Conservation (phyloP, 2,797 vertebrate species). For the Acipenser transmontanus region DNA sequence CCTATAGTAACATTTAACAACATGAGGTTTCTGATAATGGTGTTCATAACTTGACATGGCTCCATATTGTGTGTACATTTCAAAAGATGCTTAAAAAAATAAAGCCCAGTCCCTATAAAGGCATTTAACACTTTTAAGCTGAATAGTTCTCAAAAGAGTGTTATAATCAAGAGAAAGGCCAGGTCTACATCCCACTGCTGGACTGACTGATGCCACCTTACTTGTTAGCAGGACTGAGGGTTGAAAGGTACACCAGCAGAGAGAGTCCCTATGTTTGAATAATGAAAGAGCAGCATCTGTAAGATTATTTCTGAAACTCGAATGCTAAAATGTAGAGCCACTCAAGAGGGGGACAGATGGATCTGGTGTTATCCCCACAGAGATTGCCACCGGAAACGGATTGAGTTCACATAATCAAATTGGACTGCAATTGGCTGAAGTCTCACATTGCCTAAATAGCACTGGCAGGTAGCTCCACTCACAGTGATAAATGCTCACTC, state of each 20-base stretch:
- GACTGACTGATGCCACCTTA: no score
- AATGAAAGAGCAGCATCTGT: slow-evolving; percentile 10
- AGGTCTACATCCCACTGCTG: no score
- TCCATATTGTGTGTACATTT: no score
- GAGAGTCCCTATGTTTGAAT: slow-evolving; percentile 20
- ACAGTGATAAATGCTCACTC: slow-evolving; percentile 42
- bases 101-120: no score
- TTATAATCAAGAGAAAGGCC: no score
- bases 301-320: slow-evolving; percentile 26
- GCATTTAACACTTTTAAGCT: no score
- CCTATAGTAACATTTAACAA: no score
- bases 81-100: no score
- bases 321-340: slow-evolving; percentile 5
- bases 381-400: slow-evolving; percentile 41
- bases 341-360: slow-evolving; percentile 27
- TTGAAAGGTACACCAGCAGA: slow-evolving; percentile 15
- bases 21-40: no score
- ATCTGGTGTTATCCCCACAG: slow-evolving; percentile 28
- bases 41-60: no score
- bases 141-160: no score
- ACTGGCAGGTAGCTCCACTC: slow-evolving; percentile 38
- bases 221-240: background rate
- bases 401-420: slow-evolving; percentile 37
- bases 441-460: slow-evolving; percentile 32
- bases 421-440: slow-evolving; percentile 40